phyloP scores from a whole-genome alignment of 2,888 invertebrate species.

The Hirtodrosophila alboralis region DNA sequence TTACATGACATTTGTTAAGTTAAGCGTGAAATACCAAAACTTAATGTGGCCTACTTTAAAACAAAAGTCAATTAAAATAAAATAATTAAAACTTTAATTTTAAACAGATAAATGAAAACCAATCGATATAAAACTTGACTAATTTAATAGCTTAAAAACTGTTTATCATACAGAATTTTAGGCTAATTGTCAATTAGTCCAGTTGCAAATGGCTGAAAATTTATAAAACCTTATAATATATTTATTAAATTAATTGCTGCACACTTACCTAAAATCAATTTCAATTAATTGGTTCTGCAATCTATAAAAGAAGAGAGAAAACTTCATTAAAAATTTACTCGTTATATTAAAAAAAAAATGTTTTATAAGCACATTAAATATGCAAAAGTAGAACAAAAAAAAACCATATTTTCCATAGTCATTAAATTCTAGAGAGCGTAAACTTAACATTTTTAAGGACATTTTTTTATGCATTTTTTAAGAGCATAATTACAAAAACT shows the following conservation, averaged over 20 bases:
- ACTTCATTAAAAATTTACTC: constrained; percentile 30
- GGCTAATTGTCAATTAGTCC: background rate
- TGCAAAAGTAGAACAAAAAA: constrained; percentile 14
- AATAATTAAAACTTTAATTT: background rate
- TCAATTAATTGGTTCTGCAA: constrained; percentile 49
- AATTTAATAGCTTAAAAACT: too few species aligned
- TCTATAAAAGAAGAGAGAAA: constrained; percentile 12
- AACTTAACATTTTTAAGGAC: constrained; percentile 36
- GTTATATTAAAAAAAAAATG: background rate
- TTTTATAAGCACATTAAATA: constrained; percentile 18
- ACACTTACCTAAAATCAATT: constrained; percentile 53
- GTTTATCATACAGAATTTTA: too few species aligned
- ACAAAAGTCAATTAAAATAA: background rate
- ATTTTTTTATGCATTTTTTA: constrained; percentile 55
- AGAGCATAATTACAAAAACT: constrained; percentile 60
- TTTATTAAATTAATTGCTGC: constrained; percentile 5
- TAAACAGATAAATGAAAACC: background rate
- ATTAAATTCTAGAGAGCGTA: constrained; percentile 15
- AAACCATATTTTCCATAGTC: constrained; percentile 19
- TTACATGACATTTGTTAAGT: background rate
- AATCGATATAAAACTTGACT: background rate
- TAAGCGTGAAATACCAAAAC: background rate
- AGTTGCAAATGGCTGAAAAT: constrained; percentile 3
- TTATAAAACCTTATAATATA: background rate
- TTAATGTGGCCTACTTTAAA: background rate